Evolutionary conservation across 2,113 vertebrate species (phyloP).

Genomic region (Hydrochoerus hydrochaeris): DNA sequence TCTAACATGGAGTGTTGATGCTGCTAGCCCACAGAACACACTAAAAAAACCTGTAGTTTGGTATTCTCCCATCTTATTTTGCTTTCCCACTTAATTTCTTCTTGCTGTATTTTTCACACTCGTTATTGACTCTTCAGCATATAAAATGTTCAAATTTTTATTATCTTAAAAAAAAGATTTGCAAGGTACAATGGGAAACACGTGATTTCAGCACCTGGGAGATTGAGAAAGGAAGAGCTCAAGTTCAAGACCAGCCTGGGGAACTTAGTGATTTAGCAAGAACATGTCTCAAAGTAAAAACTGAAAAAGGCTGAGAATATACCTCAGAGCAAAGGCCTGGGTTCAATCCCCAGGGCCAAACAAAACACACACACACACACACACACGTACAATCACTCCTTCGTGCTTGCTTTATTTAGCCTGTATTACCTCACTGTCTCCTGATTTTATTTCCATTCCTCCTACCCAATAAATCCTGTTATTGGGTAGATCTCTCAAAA

Average conservation of each 20-base stretch:
- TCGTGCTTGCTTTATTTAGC: neutral
- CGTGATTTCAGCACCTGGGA: neutral
- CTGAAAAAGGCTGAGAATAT: neutral
- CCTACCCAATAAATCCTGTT: neutral
- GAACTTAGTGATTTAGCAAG: neutral
- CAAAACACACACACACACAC: too few relatives aligned
- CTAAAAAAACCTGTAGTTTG: neutral
- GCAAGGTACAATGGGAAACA: neutral
- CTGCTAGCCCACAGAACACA: neutral
- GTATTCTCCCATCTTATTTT: neutral
- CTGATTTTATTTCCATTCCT: neutral
- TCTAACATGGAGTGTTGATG: neutral
- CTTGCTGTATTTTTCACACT: neutral
- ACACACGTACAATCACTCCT: neutral
- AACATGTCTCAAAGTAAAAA: neutral
- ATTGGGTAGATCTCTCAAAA: neutral
- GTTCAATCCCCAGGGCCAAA: neutral
- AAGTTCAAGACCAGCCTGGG: neutral
- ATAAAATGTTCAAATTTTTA: neutral
- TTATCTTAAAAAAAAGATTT: neutral
- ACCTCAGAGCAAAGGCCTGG: neutral
- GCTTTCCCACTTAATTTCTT: neutral
- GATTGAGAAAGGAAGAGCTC: neutral
- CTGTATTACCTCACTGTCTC: neutral
- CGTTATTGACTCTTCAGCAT: neutral